These are phyloP conservation scores for Sebastes goodei DNA, from an alignment of 2,797 vertebrate genomes.

Conservation along the genomic window DNA sequence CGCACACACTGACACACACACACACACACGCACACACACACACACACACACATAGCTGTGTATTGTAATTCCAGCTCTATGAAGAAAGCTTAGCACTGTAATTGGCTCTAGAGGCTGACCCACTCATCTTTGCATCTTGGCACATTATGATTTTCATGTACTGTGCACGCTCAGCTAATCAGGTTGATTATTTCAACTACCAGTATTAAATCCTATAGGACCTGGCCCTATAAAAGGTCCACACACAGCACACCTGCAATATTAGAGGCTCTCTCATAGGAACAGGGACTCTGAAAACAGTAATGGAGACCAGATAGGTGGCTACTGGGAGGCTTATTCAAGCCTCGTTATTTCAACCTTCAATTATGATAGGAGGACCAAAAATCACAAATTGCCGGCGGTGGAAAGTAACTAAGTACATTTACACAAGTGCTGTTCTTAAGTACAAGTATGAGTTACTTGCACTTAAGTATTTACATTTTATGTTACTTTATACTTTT, in stretches of 20 bases:
- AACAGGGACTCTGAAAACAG: neutral
- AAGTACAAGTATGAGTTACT: too few species aligned
- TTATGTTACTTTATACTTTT: too few species aligned
- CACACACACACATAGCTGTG: neutral
- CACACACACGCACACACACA: neutral
- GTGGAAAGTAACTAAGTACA: too few species aligned
- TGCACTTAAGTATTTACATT: too few species aligned
- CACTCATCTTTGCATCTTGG: neutral
- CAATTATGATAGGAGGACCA: neutral
- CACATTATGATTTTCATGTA: neutral
- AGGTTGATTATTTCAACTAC: neutral
- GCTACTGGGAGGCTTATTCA: neutral
- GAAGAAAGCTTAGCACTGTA: neutral
- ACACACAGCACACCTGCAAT: neutral
- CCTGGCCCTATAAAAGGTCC: neutral
- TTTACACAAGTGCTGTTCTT: too few species aligned
- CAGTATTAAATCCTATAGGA: neutral
- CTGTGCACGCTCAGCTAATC: neutral
- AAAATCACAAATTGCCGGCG: neutral
- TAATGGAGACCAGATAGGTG: neutral
- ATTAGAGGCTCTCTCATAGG: neutral
- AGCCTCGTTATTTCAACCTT: neutral
- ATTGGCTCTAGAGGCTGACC: neutral
- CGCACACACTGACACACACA: too few species aligned
- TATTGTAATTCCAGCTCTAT: neutral